These are phyloP conservation scores for Cyphomyrus plagiostoma DNA, from an alignment of 2,113 vertebrate species.

Conservation along the genomic window DNA sequence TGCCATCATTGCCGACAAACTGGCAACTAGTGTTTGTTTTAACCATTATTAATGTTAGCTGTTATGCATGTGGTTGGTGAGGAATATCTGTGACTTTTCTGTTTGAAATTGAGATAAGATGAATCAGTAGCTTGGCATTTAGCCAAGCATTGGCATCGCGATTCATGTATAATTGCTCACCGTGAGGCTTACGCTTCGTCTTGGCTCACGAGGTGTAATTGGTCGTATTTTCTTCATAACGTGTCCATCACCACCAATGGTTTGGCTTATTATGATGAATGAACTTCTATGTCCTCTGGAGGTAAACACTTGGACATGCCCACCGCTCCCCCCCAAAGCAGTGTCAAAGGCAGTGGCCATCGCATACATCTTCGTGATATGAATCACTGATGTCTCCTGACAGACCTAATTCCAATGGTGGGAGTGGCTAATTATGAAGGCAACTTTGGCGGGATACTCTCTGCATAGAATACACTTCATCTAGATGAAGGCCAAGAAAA, in stretches of 20 bases:
- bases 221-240: background rate
- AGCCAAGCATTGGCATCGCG: background rate
- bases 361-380: conserved; percentile 51
- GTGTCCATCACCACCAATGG: background rate
- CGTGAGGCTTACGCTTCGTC: background rate
- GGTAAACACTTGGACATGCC: background rate
- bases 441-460: conserved; percentile 50
- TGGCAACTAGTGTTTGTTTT: background rate
- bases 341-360: conserved; percentile 53
- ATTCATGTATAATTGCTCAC: background rate
- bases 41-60: background rate
- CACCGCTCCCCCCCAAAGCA: conserved; percentile 15
- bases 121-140: background rate
- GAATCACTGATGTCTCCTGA: conserved; percentile 60
- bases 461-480: conserved; percentile 35
- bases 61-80: background rate
- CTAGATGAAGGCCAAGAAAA: background rate
- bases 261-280: background rate
- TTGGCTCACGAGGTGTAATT: background rate
- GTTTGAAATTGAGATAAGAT: background rate
- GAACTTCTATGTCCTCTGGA: background rate
- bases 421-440: conserved; percentile 51
- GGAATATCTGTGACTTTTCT: background rate
- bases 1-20: background rate
- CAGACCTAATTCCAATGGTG: conserved; percentile 55